Base-by-base conservation (phyloP, 2,888 invertebrate species). In the Sinopyrophorus schimmeli region DNA sequence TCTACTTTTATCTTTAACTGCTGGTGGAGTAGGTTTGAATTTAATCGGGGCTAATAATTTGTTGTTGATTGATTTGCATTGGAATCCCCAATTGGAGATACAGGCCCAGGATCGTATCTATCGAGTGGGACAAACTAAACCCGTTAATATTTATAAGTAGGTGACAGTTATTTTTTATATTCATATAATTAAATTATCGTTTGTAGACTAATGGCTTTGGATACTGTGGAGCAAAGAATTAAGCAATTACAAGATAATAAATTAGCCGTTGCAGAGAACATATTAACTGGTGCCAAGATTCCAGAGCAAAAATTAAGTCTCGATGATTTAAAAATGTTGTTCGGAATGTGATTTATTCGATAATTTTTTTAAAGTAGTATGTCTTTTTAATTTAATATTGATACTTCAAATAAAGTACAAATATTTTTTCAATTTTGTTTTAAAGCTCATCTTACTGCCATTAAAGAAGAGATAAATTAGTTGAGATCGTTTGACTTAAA, bases 71-170 rank as follows among this genome's bases (percentile, higher is more conserved):
- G 97, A 98, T 75, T 81, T 93, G 39, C 96, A 97, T 73, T 98
- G 96, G 94, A 98, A 97, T 79, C 97, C 97, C 0, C 95, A 96
- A 65, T 74, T 97, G 30, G 97, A 98, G 73, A 80, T 86, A 27
- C 97, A 97, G 73, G 97, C 96, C 0, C 92, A 91, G 74, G 97
- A 97, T 76, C 79, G 97, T 51, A 86, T 97, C 53, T 94, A 95
- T 74, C 77, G 96, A 50, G 85, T 96, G 54, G 96, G 96, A 0
- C 97, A 97, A 71, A 81, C 73, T 32, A 89, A 87, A 65, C 73
- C 81, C 59, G 94, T 95, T 0, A 78, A 80, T 60, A 83, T 96
- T 35, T 90, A 93, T 72, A 89, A 90, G 87, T 90, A 64, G 71
- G 74, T 67, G 21, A 40, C 37, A 24, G 24, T 38, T 30, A 30